Base-by-base conservation (phyloP, 2,888 invertebrate genomes). In the Habroteleia sp. region DNA sequence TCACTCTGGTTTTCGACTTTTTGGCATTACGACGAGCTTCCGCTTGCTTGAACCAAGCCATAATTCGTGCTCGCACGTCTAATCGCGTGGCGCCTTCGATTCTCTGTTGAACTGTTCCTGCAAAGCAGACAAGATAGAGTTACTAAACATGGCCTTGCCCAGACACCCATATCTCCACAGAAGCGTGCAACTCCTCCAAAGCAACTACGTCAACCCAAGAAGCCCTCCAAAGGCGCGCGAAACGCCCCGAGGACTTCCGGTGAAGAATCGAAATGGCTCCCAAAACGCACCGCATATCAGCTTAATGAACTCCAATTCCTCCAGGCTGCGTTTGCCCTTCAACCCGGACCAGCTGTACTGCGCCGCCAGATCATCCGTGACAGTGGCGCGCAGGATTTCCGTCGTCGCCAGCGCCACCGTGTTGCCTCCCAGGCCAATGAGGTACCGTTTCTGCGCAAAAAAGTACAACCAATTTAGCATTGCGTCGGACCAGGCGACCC, bases 1-100 rank as follows among this genome's bases (percentile, higher is more conserved):
- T 71, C 3, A 71, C 37, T 42, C 63, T 56, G 6, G 50, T 65
- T 52, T 63, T 75, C 0, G 75, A 71, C 20, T 60, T 75, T 48
- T 75, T 75, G 10, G 60, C 65, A 13, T 75, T 65, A 0, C 75
- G 71, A 17, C 72, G 66, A 5, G 72, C 66, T 39, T 76, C 76
- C 2, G 76, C 72, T 63, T 76, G 76, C 31, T 76, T 76, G 13
- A 76, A 76, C 72, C 76, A 76, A 20, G 75, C 66, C 75, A 75
- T 75, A 41, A 75, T 75, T 62, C 75, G 20, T 11, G 76, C 76
- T 48, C 76, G 46, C 7, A 76, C 76, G 17, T 76, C 76, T 35
- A 76, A 29, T 31, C 76, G 39, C 1, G 76, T 76, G 6, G 76
- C 76, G 1, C 72, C 76, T 54, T 76, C 76, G n/a, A 76, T 76